Evolutionary conservation across 2,888 invertebrate genomes (phyloP).

Genomic region (Drosophila borborema): DNA sequence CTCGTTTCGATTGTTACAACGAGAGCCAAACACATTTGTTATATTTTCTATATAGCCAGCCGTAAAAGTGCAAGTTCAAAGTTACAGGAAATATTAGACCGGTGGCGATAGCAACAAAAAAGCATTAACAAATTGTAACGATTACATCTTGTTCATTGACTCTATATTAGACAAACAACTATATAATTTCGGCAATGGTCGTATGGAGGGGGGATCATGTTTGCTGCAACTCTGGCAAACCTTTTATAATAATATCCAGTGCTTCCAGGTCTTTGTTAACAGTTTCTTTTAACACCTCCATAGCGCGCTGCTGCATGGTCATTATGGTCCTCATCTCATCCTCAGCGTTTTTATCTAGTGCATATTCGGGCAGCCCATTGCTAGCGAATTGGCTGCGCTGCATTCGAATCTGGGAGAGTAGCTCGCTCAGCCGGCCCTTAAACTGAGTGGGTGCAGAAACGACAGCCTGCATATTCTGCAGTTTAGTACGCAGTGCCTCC

Average conservation of each 20-base stretch:
- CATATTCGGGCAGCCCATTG: constrained; percentile 89
- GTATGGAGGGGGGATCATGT: constrained; percentile 39
- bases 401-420: constrained; percentile 94
- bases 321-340: constrained; percentile 92
- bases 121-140: constrained; percentile 46
- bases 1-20: constrained; percentile 69
- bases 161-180: constrained; percentile 54
- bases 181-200: constrained; percentile 35
- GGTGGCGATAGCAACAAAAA: constrained; percentile 20
- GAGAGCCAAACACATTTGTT: constrained; percentile 37
- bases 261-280: constrained; percentile 92
- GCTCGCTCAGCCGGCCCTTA: constrained; percentile 96
- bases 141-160: constrained; percentile 61
- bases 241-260: constrained; percentile 91
- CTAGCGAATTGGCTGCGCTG: constrained; percentile 88
- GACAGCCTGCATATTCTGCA: constrained; percentile 94
- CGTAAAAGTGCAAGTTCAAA: constrained; percentile 80
- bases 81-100: constrained; percentile 65
- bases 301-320: constrained; percentile 94
- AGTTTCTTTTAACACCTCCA: constrained; percentile 93
- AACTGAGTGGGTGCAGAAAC: constrained; percentile 96
- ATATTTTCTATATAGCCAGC: constrained; percentile 44
- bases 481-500: constrained; percentile 93
- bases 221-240: constrained; percentile 88
- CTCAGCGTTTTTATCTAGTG: constrained; percentile 91